Conservation (phyloP, 2,113 vertebrate genomes). For the Edolisoma coerulescens region DNA sequence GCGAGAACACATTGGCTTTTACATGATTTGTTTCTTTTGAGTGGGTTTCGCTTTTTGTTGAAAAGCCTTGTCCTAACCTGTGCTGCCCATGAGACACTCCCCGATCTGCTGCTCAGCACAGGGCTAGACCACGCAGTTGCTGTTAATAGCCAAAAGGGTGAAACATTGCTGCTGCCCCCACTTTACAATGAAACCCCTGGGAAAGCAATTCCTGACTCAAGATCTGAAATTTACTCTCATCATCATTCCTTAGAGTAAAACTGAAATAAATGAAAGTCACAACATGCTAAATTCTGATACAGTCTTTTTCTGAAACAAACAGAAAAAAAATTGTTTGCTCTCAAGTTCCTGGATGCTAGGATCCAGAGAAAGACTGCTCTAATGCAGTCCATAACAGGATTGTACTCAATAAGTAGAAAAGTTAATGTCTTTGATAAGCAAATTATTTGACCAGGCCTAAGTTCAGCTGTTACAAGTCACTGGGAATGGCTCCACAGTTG, state of each 20-base stretch:
- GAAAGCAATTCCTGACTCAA: not conserved
- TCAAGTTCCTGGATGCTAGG: not conserved
- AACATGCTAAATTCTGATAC: not conserved
- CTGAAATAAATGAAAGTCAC: not conserved
- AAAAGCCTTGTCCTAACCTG: not conserved
- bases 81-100: not conserved
- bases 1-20: constrained; percentile 46
- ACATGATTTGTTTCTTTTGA: constrained; percentile 40
- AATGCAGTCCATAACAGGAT: fast-evolving
- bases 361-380: not conserved
- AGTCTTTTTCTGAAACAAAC: not conserved
- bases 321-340: not conserved
- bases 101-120: not conserved
- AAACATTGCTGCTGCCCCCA: not conserved
- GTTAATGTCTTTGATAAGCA: not conserved
- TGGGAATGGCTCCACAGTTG: not conserved
- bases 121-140: fast-evolving
- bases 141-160: not conserved
- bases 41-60: not conserved
- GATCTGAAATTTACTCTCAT: not conserved
- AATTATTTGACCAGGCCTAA: not conserved
- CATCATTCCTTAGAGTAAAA: not conserved
- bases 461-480: not conserved
- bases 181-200: not conserved
- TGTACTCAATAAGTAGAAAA: not conserved